Evolutionary conservation across 2,888 invertebrate species (phyloP).

Genomic region (Mythimna ferrago): DNA sequence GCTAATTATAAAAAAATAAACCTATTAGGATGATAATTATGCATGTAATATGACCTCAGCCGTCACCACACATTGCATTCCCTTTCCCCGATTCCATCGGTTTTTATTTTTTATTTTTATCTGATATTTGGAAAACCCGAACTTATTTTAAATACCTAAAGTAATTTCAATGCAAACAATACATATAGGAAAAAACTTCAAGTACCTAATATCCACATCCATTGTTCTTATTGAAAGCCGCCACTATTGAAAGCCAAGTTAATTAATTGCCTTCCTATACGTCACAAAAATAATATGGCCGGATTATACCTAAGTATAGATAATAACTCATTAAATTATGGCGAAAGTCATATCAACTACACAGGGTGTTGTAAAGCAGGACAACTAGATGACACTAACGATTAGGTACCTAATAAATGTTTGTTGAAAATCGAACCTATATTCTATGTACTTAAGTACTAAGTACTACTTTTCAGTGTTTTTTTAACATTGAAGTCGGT

Average conservation of each 20-base stretch:
- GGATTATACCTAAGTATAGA: conserved; percentile 14
- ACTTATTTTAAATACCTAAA: conserved; percentile 3
- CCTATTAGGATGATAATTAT: background rate
- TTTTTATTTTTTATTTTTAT: conserved; percentile 22
- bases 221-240: conserved; percentile 21
- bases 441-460: too few species aligned
- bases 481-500: too few species aligned
- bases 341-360: conserved; percentile 10
- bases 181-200: conserved; percentile 11
- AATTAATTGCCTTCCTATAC: conserved; percentile 37
- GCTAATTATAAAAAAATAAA: background rate
- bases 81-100: conserved; percentile 14
- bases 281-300: conserved; percentile 36
- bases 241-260: conserved; percentile 6
- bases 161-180: conserved; percentile 1
- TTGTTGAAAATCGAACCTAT: too few species aligned
- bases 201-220: conserved; percentile 10
- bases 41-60: conserved; percentile 2
- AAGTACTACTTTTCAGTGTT: too few species aligned
- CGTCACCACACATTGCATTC: conserved; percentile 5
- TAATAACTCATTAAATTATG: conserved; percentile 42
- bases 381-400: background rate
- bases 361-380: conserved; percentile 6
- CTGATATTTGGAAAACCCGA: conserved; percentile 29
- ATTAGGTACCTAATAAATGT: background rate